Conservation (phyloP, 2,888 invertebrate genomes). For the Notodonta ziczac region DNA sequence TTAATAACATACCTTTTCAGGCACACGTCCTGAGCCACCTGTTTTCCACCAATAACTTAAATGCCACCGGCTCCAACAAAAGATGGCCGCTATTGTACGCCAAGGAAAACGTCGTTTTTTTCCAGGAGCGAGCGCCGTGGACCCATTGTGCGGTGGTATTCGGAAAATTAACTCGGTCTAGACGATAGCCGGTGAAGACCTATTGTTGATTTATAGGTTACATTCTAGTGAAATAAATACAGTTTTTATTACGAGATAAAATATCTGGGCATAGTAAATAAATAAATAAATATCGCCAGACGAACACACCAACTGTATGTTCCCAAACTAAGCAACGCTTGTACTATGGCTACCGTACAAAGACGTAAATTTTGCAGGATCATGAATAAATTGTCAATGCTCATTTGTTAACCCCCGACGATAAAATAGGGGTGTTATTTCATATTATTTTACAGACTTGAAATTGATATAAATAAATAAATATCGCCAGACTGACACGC, state of each 20-base stretch:
- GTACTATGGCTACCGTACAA: too few species aligned
- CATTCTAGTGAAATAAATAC: not conserved
- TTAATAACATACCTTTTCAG: slow-evolving; percentile 19
- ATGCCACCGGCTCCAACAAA: slow-evolving; percentile 42
- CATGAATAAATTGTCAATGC: too few species aligned
- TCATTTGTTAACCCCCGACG: too few species aligned
- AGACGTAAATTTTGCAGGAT: too few species aligned
- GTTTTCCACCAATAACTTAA: slow-evolving; percentile 48
- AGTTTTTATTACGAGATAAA: not conserved
- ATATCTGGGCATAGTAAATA: too few species aligned
- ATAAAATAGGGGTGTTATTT: too few species aligned
- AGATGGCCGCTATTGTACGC: slow-evolving; percentile 49
- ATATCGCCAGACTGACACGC: too few species aligned
- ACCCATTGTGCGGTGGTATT: slow-evolving; percentile 70
- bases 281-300: too few species aligned
- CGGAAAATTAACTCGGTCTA: slow-evolving; percentile 69
- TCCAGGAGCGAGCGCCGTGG: slow-evolving; percentile 20
- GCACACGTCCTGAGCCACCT: slow-evolving; percentile 37
- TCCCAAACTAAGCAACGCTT: too few species aligned
- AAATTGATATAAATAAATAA: too few species aligned
- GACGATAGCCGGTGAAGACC: slow-evolving; percentile 38
- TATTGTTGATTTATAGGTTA: slow-evolving; percentile 7
- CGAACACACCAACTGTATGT: too few species aligned
- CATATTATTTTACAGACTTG: too few species aligned
- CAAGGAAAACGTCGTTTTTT: slow-evolving; percentile 57